phyloP scores from a whole-genome alignment of 2,113 vertebrate genomes.

The mouse (Mus musculus) region GRCm39 chr9:106994501-106995000 shows the following conservation, averaged over 20 bases:
- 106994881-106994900: neutral
- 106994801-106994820: neutral
- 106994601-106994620: conserved; percentile 29
- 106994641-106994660: neutral
- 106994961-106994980: neutral
- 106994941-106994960: neutral
- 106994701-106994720: neutral
- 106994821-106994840: neutral
- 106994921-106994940: neutral
- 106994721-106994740: neutral
- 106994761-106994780: neutral
- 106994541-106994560: neutral
- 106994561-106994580: conserved; percentile 29
- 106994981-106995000: conserved; percentile 11
- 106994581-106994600: conserved; percentile 36
- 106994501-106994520: neutral
- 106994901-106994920: neutral
- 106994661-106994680: conserved; percentile 32
- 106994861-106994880: neutral
- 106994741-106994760: neutral
- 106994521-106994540: neutral
- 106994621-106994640: conserved; percentile 35
- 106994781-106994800: neutral
- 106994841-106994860: neutral
- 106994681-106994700: conserved; percentile 55